phyloP scores from a whole-genome alignment of 1,140 invertebrate genomes.

The Drosophila nasuta region DNA sequence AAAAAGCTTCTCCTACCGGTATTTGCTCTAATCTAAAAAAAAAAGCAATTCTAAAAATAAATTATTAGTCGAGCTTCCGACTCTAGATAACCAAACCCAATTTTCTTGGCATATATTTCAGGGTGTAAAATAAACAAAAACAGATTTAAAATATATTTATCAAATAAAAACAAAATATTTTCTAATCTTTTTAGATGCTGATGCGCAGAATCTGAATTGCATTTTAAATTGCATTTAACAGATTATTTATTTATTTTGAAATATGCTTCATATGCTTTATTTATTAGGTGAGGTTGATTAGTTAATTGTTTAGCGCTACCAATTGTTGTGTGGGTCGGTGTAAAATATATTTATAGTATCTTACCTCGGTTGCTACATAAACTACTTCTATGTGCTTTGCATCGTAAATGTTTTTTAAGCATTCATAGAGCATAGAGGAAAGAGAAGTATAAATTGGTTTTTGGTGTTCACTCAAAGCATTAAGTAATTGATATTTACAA shows the following conservation, averaged over 20 bases:
- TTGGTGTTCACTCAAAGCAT: constrained; percentile 57
- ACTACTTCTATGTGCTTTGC: constrained; percentile 88
- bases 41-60: neutral
- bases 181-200: no score
- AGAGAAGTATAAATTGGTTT: constrained; percentile 81
- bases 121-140: neutral
- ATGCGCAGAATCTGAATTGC: no score
- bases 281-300: neutral
- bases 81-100: neutral
- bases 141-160: no score
- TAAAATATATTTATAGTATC: constrained; percentile 50
- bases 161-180: no score
- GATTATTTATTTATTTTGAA: neutral
- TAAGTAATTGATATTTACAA: constrained; percentile 19
- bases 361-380: constrained; percentile 88
- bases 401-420: constrained; percentile 70
- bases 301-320: neutral
- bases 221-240: no score
- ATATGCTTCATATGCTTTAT: neutral
- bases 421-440: constrained; percentile 67
- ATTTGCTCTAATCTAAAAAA: neutral
- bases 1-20: neutral
- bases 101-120: neutral
- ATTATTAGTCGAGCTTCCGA: neutral
- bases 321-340: neutral